A percentile compares a stretch with the other conserved stretches of the same genome.
These are phyloP conservation scores for Xylota sylvarum DNA, from an alignment of 2,888 invertebrate genomes.

Conservation along the genomic window DNA sequence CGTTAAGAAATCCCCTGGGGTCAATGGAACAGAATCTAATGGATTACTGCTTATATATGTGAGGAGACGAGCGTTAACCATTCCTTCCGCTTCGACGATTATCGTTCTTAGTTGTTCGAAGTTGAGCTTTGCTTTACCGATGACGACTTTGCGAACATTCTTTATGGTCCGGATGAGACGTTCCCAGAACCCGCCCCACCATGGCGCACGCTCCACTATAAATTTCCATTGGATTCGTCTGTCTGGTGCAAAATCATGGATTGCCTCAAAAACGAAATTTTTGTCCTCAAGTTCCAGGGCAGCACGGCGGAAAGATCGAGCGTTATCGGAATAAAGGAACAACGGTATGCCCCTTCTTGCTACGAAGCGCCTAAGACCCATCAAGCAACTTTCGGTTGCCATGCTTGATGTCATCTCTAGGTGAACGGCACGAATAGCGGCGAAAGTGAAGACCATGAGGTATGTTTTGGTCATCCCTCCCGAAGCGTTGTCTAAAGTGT, in stretches of 20 bases:
- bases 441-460: conserved; percentile 14
- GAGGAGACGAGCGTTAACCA: conserved; percentile 8
- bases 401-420: too few relatives aligned
- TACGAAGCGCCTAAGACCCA: too few relatives aligned
- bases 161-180: too few relatives aligned
- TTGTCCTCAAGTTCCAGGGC: conserved; percentile 17
- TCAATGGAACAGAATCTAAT: background rate
- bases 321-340: conserved; percentile 21
- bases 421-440: too few relatives aligned
- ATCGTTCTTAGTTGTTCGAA: conserved; percentile 20
- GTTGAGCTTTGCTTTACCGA: conserved; percentile 10
- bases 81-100: conserved; percentile 8
- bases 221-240: too few relatives aligned
- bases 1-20: conserved; percentile 19
- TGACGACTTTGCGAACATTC: too few relatives aligned
- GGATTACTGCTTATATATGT: conserved; percentile 4
- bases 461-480: conserved; percentile 5
- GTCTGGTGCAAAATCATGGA: too few relatives aligned
- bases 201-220: too few relatives aligned
- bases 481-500: conserved; percentile 1
- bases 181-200: too few relatives aligned
- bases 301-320: background rate
- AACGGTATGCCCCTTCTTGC: conserved; percentile 5
- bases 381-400: too few relatives aligned
- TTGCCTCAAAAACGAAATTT: conserved; percentile 6